Conservation (phyloP, 2,797 vertebrate genomes). For the Falco concolor region DNA sequence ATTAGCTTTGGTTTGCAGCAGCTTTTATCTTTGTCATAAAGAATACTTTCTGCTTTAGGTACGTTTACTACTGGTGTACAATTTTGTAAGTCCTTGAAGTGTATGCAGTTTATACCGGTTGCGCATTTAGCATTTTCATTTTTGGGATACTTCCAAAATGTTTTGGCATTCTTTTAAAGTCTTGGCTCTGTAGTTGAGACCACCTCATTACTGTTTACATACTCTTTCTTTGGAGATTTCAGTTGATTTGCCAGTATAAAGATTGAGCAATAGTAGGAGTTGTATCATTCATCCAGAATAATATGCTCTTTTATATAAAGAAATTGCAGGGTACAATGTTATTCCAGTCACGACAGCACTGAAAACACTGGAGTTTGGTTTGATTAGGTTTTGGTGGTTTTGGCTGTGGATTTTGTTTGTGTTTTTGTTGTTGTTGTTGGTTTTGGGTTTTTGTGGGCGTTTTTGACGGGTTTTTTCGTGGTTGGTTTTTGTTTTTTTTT, state of each 20-base stretch:
- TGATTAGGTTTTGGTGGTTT: too few species aligned
- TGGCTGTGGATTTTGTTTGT: too few species aligned
- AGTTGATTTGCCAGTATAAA: neutral
- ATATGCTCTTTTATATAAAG: neutral
- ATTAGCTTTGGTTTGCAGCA: neutral
- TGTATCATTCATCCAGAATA: neutral
- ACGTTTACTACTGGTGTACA: neutral
- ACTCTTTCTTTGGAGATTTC: neutral
- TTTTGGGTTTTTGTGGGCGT: too few species aligned
- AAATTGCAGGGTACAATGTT: neutral
- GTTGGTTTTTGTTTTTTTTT: too few species aligned
- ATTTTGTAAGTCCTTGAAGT: neutral
- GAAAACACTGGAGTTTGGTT: neutral
- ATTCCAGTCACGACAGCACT: neutral
- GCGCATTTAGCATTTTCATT: neutral
- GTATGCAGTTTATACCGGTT: neutral
- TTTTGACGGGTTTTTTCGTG: too few species aligned
- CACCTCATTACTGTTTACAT: neutral
- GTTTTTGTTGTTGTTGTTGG: too few species aligned
- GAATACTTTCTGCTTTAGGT: neutral
- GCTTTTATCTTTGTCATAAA: neutral
- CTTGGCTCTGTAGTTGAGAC: neutral
- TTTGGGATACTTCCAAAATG: neutral
- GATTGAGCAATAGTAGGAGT: neutral
- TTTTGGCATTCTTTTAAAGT: neutral